Conservation (phyloP, 1,140 invertebrate genomes). For the Triops longicaudatus region DNA sequence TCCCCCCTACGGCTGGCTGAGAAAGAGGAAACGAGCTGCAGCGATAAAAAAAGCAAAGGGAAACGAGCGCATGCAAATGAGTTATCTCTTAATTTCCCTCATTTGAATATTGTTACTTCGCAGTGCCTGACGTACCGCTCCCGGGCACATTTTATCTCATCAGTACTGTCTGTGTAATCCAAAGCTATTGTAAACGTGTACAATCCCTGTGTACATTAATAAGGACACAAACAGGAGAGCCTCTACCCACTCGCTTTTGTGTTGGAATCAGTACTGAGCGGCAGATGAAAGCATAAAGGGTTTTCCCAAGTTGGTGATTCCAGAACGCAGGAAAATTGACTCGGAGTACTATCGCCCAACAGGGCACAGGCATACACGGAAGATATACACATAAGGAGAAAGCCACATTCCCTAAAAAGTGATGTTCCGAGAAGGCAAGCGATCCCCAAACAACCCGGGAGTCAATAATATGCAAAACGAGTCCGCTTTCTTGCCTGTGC, state of each 20-base stretch:
- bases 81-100: not conserved
- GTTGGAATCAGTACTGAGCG: not conserved
- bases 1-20: not conserved
- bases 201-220: not conserved
- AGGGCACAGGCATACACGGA: not conserved
- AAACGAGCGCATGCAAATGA: not conserved
- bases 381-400: not conserved
- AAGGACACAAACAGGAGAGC: not conserved
- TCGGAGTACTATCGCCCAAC: not conserved
- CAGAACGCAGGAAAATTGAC: not conserved
- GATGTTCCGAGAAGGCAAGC: not conserved
- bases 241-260: not conserved
- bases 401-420: not conserved
- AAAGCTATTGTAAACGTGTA: not conserved
- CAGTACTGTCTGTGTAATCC: no score
- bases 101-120: not conserved
- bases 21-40: not conserved
- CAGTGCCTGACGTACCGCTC: no score
- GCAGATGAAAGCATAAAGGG: not conserved
- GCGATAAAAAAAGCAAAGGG: not conserved
- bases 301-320: not conserved
- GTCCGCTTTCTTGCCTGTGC: not conserved
- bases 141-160: no score
- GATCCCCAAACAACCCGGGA: not conserved
- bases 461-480: constrained; percentile 8